Evolutionary conservation across 2,888 invertebrate genomes (phyloP), one percentile per base, ranked within the genome.

Genomic region (Drosophila imparisetae): DNA sequence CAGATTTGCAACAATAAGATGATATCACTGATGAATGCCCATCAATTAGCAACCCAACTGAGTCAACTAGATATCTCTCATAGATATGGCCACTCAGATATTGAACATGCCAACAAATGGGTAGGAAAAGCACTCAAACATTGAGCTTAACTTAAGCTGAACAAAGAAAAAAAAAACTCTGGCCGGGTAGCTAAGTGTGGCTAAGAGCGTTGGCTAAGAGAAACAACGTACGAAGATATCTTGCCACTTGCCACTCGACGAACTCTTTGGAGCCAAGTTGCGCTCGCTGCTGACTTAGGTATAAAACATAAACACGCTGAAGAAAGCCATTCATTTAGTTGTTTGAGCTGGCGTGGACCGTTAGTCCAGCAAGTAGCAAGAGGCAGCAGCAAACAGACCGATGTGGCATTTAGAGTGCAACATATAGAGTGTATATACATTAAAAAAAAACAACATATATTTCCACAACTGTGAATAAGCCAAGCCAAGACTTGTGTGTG

Each of bases 301-400:
- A 92, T 92, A 92, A 92, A 92, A 90, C 85, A 91, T 84, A 91
- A 92, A 89, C 84, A 83, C 87, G 87, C 85, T 78, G 83, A 91
- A 92, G 91, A 91, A 92, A 91, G 88, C 89, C 89, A 91, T 86
- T 92, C 92, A 92, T 90, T 92, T 91, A 72, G 86, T 88, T 91
- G 86, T 83, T 89, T 84, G 91, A 92, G 90, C 89, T 87, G 86
- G 90, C 80, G 79, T 83, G 79, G 74, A 86, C 74, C 84, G 84
- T 87, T 85, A 83, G 83, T 81, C 75, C 81, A 81, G 66, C 77
- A 64, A 66, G 70, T 61, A 80, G 48, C 67, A 49, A 63, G 55
- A 36, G 27, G 30, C 34, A 57, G 53, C n/a, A 53, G 38, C 57
- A 62, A 32, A 32, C 15, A 42, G 21, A 62, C 29, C 53, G 68